These are phyloP conservation scores for Nautilus pompilius DNA, from an alignment of 1,140 invertebrate genomes.

Conservation along the genomic window DNA sequence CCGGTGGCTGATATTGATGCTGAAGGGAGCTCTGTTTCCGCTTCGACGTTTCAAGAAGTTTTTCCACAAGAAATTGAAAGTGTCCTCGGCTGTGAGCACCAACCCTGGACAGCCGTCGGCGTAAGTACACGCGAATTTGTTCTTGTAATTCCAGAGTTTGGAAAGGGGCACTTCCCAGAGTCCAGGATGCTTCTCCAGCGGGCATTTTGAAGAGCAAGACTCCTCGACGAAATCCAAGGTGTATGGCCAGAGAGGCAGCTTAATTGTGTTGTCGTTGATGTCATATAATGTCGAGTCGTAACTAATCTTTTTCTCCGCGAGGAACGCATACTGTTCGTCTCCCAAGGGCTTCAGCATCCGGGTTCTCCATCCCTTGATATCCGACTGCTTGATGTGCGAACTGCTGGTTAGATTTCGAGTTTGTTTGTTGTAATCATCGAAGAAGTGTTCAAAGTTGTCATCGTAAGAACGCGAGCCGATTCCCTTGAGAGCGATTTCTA, in stretches of 20 bases:
- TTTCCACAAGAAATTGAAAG: slow-evolving; percentile 18
- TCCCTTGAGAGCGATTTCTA: too few relatives aligned
- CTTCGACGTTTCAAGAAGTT: slow-evolving; percentile 10
- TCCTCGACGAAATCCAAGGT: slow-evolving; percentile 23
- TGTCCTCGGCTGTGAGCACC: slow-evolving; percentile 15
- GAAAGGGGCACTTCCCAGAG: slow-evolving; percentile 23
- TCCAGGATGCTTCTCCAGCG: slow-evolving; percentile 15
- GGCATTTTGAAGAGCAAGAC: slow-evolving; percentile 21
- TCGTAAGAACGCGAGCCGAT: too few relatives aligned
- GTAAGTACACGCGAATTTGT: slow-evolving; percentile 14
- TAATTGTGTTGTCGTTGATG: background rate
- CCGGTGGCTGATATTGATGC: slow-evolving; percentile 12
- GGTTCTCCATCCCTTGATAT: slow-evolving; percentile 22
- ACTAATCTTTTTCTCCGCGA: background rate
- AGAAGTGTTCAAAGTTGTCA: too few relatives aligned
- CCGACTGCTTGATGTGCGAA: too few relatives aligned
- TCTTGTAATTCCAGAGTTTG: slow-evolving; percentile 13
- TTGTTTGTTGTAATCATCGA: too few relatives aligned
- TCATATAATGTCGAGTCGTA: slow-evolving; percentile 18
- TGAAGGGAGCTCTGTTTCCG: slow-evolving; percentile 13
- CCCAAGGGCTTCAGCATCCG: slow-evolving; percentile 18
- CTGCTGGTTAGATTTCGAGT: too few relatives aligned
- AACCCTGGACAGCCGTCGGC: slow-evolving; percentile 15
- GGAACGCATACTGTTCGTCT: slow-evolving; percentile 17
- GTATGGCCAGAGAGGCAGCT: slow-evolving; percentile 16